Evolutionary conservation across 2,888 invertebrate species (phyloP).

Genomic region (Zygaena filipendulae): DNA sequence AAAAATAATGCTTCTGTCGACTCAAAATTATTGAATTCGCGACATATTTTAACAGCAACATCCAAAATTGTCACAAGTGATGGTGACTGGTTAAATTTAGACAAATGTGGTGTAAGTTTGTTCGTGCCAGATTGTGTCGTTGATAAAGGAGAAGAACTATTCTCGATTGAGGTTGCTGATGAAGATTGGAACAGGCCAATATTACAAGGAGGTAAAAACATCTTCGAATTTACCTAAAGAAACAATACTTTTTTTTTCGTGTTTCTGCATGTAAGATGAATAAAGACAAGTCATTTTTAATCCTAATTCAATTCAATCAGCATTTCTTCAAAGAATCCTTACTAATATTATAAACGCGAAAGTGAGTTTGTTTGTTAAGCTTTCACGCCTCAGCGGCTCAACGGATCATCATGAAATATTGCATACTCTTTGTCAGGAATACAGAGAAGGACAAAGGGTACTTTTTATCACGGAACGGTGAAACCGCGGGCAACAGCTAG

Average conservation of each 20-base stretch:
- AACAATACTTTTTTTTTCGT: neutral
- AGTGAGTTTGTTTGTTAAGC: no score
- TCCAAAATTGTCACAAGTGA: slow-evolving; percentile 65
- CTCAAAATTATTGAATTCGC: slow-evolving; percentile 34
- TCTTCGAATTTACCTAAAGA: neutral
- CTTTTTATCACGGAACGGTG: no score
- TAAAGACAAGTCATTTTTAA: no score
- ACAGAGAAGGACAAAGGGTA: no score
- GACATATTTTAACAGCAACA: slow-evolving; percentile 40
- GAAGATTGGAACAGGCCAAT: slow-evolving; percentile 92
- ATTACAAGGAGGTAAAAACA: slow-evolving; percentile 75
- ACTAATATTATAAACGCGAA: no score
- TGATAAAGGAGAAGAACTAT: slow-evolving; percentile 82
- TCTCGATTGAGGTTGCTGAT: slow-evolving; percentile 89
- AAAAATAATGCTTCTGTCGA: slow-evolving; percentile 53
- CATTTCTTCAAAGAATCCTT: no score
- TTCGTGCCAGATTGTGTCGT: slow-evolving; percentile 91
- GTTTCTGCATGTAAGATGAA: no score
- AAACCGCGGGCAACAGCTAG: no score
- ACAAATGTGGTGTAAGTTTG: slow-evolving; percentile 83
- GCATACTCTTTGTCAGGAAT: no score
- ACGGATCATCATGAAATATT: no score
- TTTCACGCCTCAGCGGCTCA: no score
- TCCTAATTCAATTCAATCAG: no score
- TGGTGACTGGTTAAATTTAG: slow-evolving; percentile 73